phyloP scores from a whole-genome alignment of 2,888 invertebrate genomes.

The Dynastes maya region DNA sequence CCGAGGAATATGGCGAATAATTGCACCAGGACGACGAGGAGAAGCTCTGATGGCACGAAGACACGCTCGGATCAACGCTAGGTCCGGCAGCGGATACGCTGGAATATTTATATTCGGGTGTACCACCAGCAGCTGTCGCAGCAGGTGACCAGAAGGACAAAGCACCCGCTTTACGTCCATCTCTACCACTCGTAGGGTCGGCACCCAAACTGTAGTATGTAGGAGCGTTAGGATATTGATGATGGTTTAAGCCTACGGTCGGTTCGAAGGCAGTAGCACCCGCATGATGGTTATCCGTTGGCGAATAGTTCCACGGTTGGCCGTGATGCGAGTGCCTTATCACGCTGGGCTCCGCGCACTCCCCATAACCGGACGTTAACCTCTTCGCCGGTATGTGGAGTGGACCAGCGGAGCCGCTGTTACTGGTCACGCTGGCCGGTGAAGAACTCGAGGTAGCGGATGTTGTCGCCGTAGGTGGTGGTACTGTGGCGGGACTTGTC shows the following conservation, averaged over 20 bases:
- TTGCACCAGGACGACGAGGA: constrained; percentile 83
- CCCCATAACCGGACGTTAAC: constrained; percentile 73
- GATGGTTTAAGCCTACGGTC: constrained; percentile 75
- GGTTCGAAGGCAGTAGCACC: constrained; percentile 74
- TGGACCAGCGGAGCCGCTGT: constrained; percentile 83
- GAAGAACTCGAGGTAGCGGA: constrained; percentile 79
- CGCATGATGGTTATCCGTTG: constrained; percentile 74
- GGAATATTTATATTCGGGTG: constrained; percentile 76
- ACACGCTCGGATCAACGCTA: constrained; percentile 72
- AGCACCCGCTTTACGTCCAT: constrained; percentile 72
- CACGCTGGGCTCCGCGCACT: constrained; percentile 78
- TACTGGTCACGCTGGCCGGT: constrained; percentile 76
- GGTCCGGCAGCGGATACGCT: constrained; percentile 71
- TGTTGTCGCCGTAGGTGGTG: constrained; percentile 76
- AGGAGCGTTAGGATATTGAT: constrained; percentile 81
- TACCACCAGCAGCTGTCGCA: constrained; percentile 73
- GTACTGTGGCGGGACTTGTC: constrained; percentile 70
- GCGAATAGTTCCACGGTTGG: constrained; percentile 83
- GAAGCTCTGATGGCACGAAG: constrained; percentile 81
- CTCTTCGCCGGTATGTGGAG: constrained; percentile 93
- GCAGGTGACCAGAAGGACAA: constrained; percentile 82
- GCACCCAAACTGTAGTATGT: constrained; percentile 85
- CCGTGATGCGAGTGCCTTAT: constrained; percentile 81
- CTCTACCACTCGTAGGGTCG: constrained; percentile 76
- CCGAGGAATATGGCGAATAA: constrained; percentile 77